These are phyloP conservation scores for Crematogaster levior DNA, from an alignment of 2,888 invertebrate species.

Conservation along the genomic window DNA sequence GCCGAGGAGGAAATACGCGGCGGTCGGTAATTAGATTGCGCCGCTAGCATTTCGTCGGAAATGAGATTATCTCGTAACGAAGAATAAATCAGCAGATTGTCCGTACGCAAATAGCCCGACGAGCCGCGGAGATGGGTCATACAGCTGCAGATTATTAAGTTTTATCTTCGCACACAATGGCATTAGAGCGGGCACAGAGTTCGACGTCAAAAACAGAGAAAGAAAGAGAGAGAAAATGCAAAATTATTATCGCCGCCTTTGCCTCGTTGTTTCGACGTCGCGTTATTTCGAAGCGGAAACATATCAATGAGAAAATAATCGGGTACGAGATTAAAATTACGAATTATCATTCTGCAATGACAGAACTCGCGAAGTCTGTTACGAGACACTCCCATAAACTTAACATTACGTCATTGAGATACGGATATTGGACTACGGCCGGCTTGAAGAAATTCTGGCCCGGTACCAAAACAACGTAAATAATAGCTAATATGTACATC, in stretches of 20 bases:
- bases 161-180: constrained; percentile 47
- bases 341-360: neutral
- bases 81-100: constrained; percentile 54
- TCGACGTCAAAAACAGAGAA: constrained; percentile 40
- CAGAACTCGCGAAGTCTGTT: neutral
- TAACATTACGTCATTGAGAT: constrained; percentile 38
- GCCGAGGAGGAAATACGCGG: constrained; percentile 63
- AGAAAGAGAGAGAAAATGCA: constrained; percentile 23
- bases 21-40: constrained; percentile 55
- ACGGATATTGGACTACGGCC: constrained; percentile 23
- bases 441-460: constrained; percentile 57
- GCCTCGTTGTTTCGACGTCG: neutral
- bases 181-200: constrained; percentile 15
- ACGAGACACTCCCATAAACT: neutral
- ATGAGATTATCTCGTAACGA: constrained; percentile 62
- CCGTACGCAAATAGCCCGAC: constrained; percentile 60
- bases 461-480: constrained; percentile 67
- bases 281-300: neutral
- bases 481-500: constrained; percentile 71
- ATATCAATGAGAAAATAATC: neutral
- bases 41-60: constrained; percentile 62
- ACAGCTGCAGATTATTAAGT: constrained; percentile 69
- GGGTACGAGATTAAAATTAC: neutral
- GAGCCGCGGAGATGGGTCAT: constrained; percentile 53
- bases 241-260: constrained; percentile 51